A percentile compares a stretch with the other conserved stretches of the same genome.
Conservation (phyloP, 2,888 invertebrate species). For the Athalia circularis region DNA sequence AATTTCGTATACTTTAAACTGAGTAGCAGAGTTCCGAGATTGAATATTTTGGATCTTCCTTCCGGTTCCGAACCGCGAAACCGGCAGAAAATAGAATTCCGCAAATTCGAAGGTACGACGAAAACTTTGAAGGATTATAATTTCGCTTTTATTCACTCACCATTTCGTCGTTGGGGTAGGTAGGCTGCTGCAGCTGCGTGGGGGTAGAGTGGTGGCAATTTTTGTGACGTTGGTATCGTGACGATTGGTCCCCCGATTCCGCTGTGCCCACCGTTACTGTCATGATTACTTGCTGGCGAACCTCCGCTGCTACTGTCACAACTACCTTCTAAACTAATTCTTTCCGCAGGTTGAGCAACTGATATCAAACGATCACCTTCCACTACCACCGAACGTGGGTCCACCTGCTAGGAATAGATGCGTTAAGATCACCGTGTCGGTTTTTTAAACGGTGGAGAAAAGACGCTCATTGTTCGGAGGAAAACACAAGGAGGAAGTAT, state of each 20-base stretch:
- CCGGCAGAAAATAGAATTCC: not conserved
- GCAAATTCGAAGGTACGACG: not conserved
- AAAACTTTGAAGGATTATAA: not conserved
- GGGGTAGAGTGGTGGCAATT: conserved; percentile 74
- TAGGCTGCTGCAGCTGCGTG: conserved; percentile 67
- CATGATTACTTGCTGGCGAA: conserved; percentile 76
- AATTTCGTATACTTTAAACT: not conserved
- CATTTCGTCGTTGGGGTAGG: conserved; percentile 52
- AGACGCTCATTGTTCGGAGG: not conserved
- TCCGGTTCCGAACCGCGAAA: not conserved
- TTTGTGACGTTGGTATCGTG: conserved; percentile 73
- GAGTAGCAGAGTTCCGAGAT: too few species aligned
- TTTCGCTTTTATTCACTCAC: conserved; percentile 52
- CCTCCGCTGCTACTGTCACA: conserved; percentile 79
- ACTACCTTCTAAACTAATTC: conserved; percentile 70
- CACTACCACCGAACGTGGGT: conserved; percentile 55
- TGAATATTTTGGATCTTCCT: too few species aligned
- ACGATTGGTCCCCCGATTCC: conserved; percentile 62
- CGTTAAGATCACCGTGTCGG: conserved; percentile 50
- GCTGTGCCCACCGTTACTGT: conserved; percentile 63
- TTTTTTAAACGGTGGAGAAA: not conserved
- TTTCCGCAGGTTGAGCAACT: conserved; percentile 55
- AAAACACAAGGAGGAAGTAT: not conserved
- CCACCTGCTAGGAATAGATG: conserved; percentile 60
- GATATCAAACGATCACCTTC: conserved; percentile 55